Percentiles rank a stretch among this genome's conserved stretches.
These are phyloP conservation scores for Siphonodentalium dalli DNA, from an alignment of 2,888 invertebrate species.

Conservation along the genomic window DNA sequence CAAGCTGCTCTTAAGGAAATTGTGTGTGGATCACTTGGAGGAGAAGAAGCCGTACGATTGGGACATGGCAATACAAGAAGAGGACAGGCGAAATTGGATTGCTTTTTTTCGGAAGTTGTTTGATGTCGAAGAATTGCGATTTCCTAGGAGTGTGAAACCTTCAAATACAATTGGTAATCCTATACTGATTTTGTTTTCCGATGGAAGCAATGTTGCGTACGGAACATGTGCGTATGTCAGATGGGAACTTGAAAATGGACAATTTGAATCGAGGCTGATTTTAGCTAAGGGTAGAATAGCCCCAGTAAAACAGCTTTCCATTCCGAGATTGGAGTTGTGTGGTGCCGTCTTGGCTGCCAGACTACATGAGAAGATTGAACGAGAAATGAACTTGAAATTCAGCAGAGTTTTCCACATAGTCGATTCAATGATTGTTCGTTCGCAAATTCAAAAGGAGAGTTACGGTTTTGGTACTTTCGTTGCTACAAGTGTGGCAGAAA, in stretches of 20 bases:
- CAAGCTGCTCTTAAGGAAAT: not conserved
- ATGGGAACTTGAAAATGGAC: not conserved
- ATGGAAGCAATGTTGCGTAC: slow-evolving; percentile 1
- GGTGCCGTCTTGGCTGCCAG: not conserved
- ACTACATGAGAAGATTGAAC: not conserved
- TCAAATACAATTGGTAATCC: not conserved
- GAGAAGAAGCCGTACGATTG: slow-evolving; percentile 1
- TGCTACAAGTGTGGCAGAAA: slow-evolving; percentile 4
- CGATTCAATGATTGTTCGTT: slow-evolving; percentile 6
- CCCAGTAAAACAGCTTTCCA: not conserved
- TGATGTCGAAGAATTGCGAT: not conserved
- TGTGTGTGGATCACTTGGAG: not conserved
- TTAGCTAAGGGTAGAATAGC: not conserved
- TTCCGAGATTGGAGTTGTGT: slow-evolving; percentile 5
- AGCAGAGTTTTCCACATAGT: slow-evolving; percentile 2
- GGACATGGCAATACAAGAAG: not conserved
- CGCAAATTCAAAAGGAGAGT: slow-evolving; percentile 7
- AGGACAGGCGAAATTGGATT: not conserved
- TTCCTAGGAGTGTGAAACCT: not conserved
- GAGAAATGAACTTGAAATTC: slow-evolving; percentile 1
- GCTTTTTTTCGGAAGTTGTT: not conserved
- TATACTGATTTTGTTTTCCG: slow-evolving; percentile 4
- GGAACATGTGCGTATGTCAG: slow-evolving; percentile 10
- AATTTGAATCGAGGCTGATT: not conserved
- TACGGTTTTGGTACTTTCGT: slow-evolving; percentile 8